Percentiles rank a stretch among this genome's conserved stretches.
phyloP scores from a whole-genome alignment of 2,888 invertebrate genomes.

The Pseudococcus longispinus region DNA sequence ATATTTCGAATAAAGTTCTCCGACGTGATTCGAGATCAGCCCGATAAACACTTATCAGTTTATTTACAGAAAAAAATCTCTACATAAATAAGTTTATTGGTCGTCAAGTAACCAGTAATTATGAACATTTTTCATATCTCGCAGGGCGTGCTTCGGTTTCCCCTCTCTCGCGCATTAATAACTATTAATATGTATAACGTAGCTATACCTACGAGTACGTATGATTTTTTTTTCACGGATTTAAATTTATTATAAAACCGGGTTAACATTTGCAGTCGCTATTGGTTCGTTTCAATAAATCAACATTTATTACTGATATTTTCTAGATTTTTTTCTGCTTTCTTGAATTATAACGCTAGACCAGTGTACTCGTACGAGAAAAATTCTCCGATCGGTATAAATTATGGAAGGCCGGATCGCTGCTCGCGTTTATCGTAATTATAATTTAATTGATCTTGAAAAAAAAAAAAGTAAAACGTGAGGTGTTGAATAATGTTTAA shows the following conservation, averaged over 20 bases:
- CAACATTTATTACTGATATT: slow-evolving; percentile 53
- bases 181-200: slow-evolving; percentile 52
- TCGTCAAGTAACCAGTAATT: slow-evolving; percentile 53
- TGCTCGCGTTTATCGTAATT: slow-evolving; percentile 22
- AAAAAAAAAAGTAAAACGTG: not conserved
- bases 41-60: slow-evolving; percentile 49
- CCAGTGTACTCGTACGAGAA: slow-evolving; percentile 3
- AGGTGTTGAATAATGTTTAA: slow-evolving; percentile 12
- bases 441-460: slow-evolving; percentile 42
- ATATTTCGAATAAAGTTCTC: slow-evolving; percentile 30
- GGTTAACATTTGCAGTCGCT: slow-evolving; percentile 53
- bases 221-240: slow-evolving; percentile 41
- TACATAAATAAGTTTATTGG: slow-evolving; percentile 53
- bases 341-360: slow-evolving; percentile 45
- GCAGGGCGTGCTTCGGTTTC: slow-evolving; percentile 47
- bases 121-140: slow-evolving; percentile 53
- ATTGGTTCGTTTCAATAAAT: slow-evolving; percentile 52
- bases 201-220: slow-evolving; percentile 1
- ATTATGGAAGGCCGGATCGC: slow-evolving; percentile 33
- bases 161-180: slow-evolving; percentile 51
- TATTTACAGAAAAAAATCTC: slow-evolving; percentile 53
- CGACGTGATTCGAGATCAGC: slow-evolving; percentile 16
- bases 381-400: slow-evolving; percentile 33
- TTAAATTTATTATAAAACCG: slow-evolving; percentile 53
- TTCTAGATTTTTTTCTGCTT: slow-evolving; percentile 25